Evolutionary conservation across 2,888 invertebrate genomes (phyloP), one percentile per base, ranked within the genome.

Genomic region (Tipula helvola): DNA sequence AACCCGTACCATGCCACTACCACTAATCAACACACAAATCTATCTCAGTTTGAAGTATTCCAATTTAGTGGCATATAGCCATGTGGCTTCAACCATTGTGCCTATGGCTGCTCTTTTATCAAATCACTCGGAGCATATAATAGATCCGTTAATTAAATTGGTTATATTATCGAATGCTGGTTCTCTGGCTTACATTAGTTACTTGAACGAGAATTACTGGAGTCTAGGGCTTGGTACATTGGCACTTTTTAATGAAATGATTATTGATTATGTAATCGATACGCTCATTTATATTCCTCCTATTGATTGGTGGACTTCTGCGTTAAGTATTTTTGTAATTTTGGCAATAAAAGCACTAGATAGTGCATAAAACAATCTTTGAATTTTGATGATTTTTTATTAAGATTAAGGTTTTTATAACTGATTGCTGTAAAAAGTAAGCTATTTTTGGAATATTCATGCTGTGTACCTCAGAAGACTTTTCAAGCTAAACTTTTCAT

Each of bases 201-300:
- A 83, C 5, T n/a, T 16, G 5, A 42, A 86, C 1, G 87, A 87
- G 1, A 87, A 87, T 86, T 86, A 84, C 13, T 87, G 87, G 87
- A 86, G 86, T 7, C 36, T 87, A n/a, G 87, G 87, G 3, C 36
- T 88, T 36, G 52, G 87, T 10, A 47, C 86, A 0, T 16, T 88
- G 4, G 39, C 41, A 0, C 71, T 84, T 10, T 57, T 88, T 18
- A 87, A 87, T 87, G 86, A 87, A 52, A 87, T 87, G 10, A 12
- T 10, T 44, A 3, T 44, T 10, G 44, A 44, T 12, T 44, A 44
- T 44, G 2, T 28, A 28, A 28, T 28, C 28, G 28, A 28, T 28
- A 28, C 28, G 28, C 28, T 28, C 28, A 28, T 28, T 28, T 1
- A 1, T 28, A 28, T 28, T 28, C 28, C 28, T 28, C 28, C 28